These are phyloP conservation scores for Pollimyrus isidori DNA, from an alignment of 2,113 vertebrate genomes.

Conservation along the genomic window DNA sequence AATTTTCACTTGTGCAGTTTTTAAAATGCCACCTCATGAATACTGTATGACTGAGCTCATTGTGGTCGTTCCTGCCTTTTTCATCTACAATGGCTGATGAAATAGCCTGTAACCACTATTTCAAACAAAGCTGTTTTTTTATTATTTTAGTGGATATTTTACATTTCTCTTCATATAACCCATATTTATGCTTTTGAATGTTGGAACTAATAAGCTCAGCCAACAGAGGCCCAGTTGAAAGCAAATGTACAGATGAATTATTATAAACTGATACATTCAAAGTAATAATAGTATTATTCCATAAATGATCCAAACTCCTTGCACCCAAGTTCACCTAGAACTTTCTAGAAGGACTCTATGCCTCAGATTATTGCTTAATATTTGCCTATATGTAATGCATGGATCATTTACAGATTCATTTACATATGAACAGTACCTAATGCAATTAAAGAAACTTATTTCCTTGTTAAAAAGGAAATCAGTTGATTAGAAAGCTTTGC, in stretches of 20 bases:
- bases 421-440: neutral
- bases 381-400: neutral
- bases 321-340: neutral
- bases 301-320: neutral
- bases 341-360: neutral
- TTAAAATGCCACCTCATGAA: neutral
- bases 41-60: constrained; percentile 10
- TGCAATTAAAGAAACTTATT: neutral
- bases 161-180: neutral
- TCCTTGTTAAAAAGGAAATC: neutral
- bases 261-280: constrained; percentile 1
- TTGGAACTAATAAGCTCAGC: neutral
- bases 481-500: neutral
- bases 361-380: neutral
- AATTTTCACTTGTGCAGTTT: neutral
- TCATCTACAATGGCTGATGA: constrained; percentile 14
- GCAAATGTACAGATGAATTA: neutral
- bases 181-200: neutral
- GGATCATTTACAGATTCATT: neutral
- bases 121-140: neutral
- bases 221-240: neutral
- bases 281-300: neutral
- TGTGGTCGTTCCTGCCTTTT: neutral
- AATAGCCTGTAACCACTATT: neutral
- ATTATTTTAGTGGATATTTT: neutral